Evolutionary conservation across 1,140 invertebrate genomes (phyloP).

Genomic region (Eubasilissa regina): DNA sequence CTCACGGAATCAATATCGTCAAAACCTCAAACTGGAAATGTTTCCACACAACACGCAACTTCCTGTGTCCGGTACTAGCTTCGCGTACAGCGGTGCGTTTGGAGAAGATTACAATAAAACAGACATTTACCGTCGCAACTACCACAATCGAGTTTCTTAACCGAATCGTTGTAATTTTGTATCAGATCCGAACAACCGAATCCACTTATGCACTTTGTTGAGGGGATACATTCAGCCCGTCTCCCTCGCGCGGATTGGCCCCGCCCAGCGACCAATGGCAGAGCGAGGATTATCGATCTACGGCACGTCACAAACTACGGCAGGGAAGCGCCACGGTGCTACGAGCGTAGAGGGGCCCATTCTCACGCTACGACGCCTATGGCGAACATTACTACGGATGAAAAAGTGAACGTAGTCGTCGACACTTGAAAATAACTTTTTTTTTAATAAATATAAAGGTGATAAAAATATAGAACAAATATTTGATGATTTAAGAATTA

Average conservation of each 20-base stretch:
- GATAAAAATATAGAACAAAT: background rate
- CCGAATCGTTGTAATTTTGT: conserved; percentile 56
- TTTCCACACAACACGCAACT: conserved; percentile 35
- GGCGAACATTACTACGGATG: conserved; percentile 39
- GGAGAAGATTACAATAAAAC: conserved; percentile 46
- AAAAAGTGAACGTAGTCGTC: conserved; percentile 11
- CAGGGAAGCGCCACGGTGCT: conserved; percentile 13
- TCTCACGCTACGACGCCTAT: conserved; percentile 36
- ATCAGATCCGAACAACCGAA: conserved; percentile 55
- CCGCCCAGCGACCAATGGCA: conserved; percentile 57
- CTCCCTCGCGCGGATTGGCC: conserved; percentile 39
- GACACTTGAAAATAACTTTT: conserved; percentile 6
- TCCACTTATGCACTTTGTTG: conserved; percentile 45
- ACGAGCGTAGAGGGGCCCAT: conserved; percentile 41
- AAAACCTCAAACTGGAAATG: conserved; percentile 39
- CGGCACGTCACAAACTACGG: conserved; percentile 35
- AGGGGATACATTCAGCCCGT: conserved; percentile 4
- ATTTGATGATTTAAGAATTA: too few species aligned
- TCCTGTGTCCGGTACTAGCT: background rate
- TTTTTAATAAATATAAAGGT: conserved; percentile 6
- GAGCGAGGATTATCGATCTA: conserved; percentile 54
- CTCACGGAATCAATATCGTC: conserved; percentile 42
- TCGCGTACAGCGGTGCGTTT: background rate
- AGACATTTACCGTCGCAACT: conserved; percentile 39
- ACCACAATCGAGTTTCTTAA: conserved; percentile 55